Evolutionary conservation across 2,888 invertebrate genomes (phyloP), one percentile per base, ranked within the genome.

Genomic region (Morpho deidamia): DNA sequence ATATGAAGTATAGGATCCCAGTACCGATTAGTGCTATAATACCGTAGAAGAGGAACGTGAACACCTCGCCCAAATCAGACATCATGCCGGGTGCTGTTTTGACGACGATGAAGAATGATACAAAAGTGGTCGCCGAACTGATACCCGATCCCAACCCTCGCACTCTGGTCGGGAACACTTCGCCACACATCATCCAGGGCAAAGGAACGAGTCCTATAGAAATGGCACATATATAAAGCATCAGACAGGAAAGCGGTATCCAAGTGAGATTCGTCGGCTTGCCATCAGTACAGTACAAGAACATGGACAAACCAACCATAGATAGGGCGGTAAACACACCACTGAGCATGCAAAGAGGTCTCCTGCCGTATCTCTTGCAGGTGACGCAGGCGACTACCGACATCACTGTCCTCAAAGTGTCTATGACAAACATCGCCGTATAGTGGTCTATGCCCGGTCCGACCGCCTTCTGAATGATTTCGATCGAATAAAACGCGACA

Each of bases 111-210:
- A 94, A 95, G 59, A 93, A 92, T 1, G 93, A 87, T 7, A 91
- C 69, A 67, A 93, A 94, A 0, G 92, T 91, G 34, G 92, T 90
- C n/a, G 92, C 91, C 1, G 93, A 91, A 47, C 92, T 92, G 8
- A 94, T 83, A 0, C 94, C 94, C 0, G 94, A 92, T 0, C 94
- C 94, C 0, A 93, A 69, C 0, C 94, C 94, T 35, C 93, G 83
- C 0, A 91, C 89, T 53, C 84, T 89, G 1, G 91, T 89, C 0
- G 94, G 91, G 67, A 94, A 94, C 0, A 95, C 83, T 76, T 95
- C 95, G 0, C 94, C 94, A 61, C 93, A 92, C 91, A 95, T 92
- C 34, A 94, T 92, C 92, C 95, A 95, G 0, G 95, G 94, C 47
- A 95, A 69, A 0, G 94, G 93, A 9, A 93, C 90, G 11, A 93